A percentile compares a stretch with the other conserved stretches of the same genome.
phyloP scores from a whole-genome alignment of 2,797 vertebrate species.

The Luscinia megarhynchos region DNA sequence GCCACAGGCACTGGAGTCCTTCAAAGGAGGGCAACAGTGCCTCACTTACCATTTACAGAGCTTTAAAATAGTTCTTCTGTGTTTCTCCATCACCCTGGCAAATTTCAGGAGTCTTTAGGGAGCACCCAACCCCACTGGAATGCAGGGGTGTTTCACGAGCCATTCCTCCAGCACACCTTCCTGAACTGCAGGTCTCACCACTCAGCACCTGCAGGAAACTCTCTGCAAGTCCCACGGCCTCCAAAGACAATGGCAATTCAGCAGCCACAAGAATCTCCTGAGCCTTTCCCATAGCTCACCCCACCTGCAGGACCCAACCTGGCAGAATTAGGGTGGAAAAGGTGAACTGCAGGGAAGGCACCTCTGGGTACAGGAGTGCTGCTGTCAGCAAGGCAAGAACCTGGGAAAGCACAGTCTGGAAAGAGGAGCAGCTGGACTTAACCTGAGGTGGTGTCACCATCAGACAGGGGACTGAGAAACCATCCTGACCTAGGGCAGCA shows the following conservation, averaged over 20 bases:
- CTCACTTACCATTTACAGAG: neutral
- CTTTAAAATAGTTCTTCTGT: neutral
- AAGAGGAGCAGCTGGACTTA: neutral
- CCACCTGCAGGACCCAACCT: accelerated
- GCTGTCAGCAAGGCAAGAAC: neutral
- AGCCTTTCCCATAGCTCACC: neutral
- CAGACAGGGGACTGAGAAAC: neutral
- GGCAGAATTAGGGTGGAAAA: neutral
- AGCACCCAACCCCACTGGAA: neutral
- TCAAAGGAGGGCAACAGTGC: accelerated
- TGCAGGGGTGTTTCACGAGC: neutral
- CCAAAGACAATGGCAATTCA: neutral
- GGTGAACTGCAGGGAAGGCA: neutral
- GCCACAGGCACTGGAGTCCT: neutral
- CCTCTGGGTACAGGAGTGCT: neutral
- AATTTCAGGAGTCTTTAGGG: neutral
- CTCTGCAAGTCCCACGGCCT: neutral
- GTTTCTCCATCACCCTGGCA: neutral
- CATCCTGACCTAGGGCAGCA: neutral
- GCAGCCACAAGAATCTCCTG: neutral
- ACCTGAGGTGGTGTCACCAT: neutral
- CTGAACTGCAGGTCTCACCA: neutral
- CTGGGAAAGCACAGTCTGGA: neutral
- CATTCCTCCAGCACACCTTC: neutral
- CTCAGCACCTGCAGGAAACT: neutral